Evolutionary conservation across 2,888 invertebrate genomes (phyloP).

Genomic region (Eupithecia exiguata): DNA sequence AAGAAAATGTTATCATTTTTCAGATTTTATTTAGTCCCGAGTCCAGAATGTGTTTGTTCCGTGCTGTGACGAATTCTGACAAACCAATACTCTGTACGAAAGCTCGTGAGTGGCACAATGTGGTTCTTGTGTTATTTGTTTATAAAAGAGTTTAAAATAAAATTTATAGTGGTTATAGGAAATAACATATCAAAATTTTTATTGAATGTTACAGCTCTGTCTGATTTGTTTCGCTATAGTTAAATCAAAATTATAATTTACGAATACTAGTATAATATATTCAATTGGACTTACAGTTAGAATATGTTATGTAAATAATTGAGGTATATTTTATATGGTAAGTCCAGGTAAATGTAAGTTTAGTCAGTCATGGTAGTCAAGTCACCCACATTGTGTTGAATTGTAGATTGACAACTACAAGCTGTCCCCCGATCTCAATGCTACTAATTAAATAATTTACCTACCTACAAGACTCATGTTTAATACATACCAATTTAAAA

Average conservation of each 20-base stretch:
- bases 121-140: slow-evolving; percentile 59
- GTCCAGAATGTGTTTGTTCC: slow-evolving; percentile 83
- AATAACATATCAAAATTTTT: slow-evolving; percentile 46
- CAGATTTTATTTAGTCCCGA: slow-evolving; percentile 84
- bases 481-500: slow-evolving; percentile 37
- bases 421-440: slow-evolving; percentile 50
- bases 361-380: slow-evolving; percentile 32
- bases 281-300: slow-evolving; percentile 12
- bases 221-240: slow-evolving; percentile 34
- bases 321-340: slow-evolving; percentile 37
- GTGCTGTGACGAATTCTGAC: slow-evolving; percentile 80
- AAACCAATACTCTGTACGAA: slow-evolving; percentile 75
- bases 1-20: slow-evolving; percentile 82
- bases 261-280: slow-evolving; percentile 18
- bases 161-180: slow-evolving; percentile 42
- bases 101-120: slow-evolving; percentile 62
- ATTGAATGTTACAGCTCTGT: slow-evolving; percentile 38
- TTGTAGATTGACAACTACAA: slow-evolving; percentile 55
- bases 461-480: slow-evolving; percentile 38
- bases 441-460: slow-evolving; percentile 40
- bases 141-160: slow-evolving; percentile 43
- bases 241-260: slow-evolving; percentile 29
- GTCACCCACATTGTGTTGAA: slow-evolving; percentile 46
- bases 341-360: slow-evolving; percentile 41
- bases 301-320: slow-evolving; percentile 16